Conservation (phyloP, 2,113 vertebrate genomes). For the Ranitomeya imitator region DNA sequence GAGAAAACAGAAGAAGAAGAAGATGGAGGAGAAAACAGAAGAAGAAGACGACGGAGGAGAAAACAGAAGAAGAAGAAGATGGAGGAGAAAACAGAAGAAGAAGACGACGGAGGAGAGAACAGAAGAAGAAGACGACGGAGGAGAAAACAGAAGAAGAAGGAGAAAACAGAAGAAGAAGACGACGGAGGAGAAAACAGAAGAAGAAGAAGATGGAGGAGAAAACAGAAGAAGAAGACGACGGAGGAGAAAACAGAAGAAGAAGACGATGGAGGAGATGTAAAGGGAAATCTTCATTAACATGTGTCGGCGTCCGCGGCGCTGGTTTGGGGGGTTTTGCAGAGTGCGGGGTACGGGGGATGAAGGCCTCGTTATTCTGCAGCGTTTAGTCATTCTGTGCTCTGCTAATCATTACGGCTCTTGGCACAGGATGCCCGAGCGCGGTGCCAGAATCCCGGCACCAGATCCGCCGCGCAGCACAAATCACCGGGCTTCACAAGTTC, state of each 20-base stretch:
- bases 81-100: not conserved
- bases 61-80: not conserved
- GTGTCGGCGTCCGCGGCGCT: not conserved
- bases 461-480: constrained; percentile 39
- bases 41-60: not conserved
- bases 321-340: not conserved
- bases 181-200: not conserved
- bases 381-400: not conserved
- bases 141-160: too few relatives aligned
- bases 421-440: not conserved
- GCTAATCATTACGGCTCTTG: constrained; percentile 10
- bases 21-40: not conserved
- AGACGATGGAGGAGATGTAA: not conserved
- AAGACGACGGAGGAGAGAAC: not conserved
- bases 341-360: not conserved
- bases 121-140: not conserved
- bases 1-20: not conserved
- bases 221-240: not conserved
- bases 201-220: not conserved
- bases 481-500: constrained; percentile 29
- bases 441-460: constrained; percentile 36
- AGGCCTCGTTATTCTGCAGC: not conserved
- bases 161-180: not conserved
- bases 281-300: not conserved
- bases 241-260: not conserved